Percentiles rank a stretch among this genome's conserved stretches.
Evolutionary conservation across 2,113 vertebrate genomes (phyloP).

Genomic region (Xenus cinereus): DNA sequence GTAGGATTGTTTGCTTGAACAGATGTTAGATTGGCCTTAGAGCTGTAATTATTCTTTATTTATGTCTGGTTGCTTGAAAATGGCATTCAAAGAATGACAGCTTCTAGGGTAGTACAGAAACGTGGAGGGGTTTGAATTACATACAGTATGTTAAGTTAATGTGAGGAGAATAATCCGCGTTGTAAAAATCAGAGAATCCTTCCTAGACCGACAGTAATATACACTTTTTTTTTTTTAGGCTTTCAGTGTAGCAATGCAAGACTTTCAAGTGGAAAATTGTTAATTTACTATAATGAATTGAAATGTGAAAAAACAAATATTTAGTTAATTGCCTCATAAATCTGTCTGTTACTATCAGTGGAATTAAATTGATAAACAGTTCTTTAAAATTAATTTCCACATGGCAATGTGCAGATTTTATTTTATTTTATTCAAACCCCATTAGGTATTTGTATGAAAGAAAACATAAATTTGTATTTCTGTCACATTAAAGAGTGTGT

Average conservation of each 20-base stretch:
- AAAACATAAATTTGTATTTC: conserved; percentile 39
- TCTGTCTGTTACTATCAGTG: conserved; percentile 68
- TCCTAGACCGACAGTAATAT: background rate
- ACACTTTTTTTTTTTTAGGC: background rate
- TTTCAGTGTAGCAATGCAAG: conserved; percentile 25
- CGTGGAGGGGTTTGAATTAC: background rate
- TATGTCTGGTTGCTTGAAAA: conserved; percentile 32
- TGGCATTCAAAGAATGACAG: conserved; percentile 34
- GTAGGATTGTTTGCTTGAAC: conserved; percentile 3
- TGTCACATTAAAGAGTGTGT: background rate
- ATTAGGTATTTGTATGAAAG: conserved; percentile 57
- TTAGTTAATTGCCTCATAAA: conserved; percentile 76
- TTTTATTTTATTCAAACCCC: conserved; percentile 62
- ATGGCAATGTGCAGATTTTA: conserved; percentile 59
- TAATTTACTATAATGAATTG: conserved; percentile 74
- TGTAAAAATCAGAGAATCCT: conserved; percentile 11
- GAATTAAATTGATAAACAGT: conserved; percentile 72
- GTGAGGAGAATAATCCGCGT: background rate
- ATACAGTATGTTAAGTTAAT: background rate
- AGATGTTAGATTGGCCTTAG: conserved; percentile 37
- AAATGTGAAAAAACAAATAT: conserved; percentile 72
- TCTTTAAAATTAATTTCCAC: conserved; percentile 72
- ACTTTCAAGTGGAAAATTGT: conserved; percentile 72
- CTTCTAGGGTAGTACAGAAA: conserved; percentile 23
- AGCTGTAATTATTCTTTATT: conserved; percentile 53